Base-by-base conservation (phyloP, 2,113 vertebrate genomes). In the Micromys minutus region DNA sequence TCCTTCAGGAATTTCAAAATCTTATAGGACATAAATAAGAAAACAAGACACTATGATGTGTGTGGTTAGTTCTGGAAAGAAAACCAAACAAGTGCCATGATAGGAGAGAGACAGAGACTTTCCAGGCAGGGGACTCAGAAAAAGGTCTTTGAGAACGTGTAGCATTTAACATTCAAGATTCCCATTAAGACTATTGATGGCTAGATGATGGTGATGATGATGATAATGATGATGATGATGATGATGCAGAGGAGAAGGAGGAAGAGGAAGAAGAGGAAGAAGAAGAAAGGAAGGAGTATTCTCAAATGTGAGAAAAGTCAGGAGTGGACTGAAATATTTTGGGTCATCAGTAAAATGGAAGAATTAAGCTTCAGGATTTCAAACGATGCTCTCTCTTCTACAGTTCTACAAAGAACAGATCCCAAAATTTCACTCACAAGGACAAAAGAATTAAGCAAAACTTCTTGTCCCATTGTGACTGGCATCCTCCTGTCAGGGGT, bases 371-470 rank as follows among this genome's bases (percentile, higher is more conserved):
- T 36, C 24, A 24, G 7, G 19, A 50, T 71, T 91, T 96, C 42
- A 52, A 45, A 24, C 50, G 39, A 72, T 67, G 59, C 52, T 59
- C 61, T 47, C 47, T 85, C 11, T 71, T 95, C 74, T 87, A 75
- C 75, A 89, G 95, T 84, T 89, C 87, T 79, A 34, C 76, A 65
- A 91, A 94, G 76, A 88, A 94, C 36, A 94, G 77, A 67, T 12
- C 29, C 26, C 31, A 76, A 55, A 81, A 92, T 91, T 96, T 87
- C 90, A 57, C 52, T 12, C 19, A 9, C 29, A 61, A 90, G 71
- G 13, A 80, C 65, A 88, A 95, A 94, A 86, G 50, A 65, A 85
- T 79, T 92, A 86, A 90, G 52, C 24, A 90, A 90, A 84, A 57
- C 22, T 87, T 69, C 95, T 92, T 71, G 87, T 61, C 79, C 65